A percentile compares a stretch with the other conserved stretches of the same genome.
Conservation (phyloP, 2,113 vertebrate genomes). For the Pseudopodoces humilis region DNA sequence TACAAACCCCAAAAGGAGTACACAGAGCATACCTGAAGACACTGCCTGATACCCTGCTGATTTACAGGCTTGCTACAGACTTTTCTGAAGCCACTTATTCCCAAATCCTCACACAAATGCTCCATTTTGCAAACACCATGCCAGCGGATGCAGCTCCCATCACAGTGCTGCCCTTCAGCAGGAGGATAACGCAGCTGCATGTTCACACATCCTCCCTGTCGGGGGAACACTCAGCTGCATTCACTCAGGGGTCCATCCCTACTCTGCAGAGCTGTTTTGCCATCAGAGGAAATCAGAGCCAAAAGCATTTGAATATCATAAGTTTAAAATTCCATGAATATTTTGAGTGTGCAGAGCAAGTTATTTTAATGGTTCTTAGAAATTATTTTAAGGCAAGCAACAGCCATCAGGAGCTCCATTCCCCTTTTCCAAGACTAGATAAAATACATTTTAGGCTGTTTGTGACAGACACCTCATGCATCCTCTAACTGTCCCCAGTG, state of each 20-base stretch:
- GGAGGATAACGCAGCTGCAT: not conserved
- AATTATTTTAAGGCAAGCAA: not conserved
- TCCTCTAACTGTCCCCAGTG: not conserved
- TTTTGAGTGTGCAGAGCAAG: not conserved
- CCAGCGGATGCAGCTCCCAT: slow-evolving; percentile 10
- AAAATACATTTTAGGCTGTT: not conserved
- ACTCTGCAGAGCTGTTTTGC: not conserved
- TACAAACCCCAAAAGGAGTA: not conserved
- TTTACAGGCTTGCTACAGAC: not conserved
- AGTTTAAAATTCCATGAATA: not conserved
- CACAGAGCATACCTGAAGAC: not conserved
- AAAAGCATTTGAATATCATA: not conserved
- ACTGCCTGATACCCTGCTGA: not conserved
- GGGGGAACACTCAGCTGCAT: not conserved
- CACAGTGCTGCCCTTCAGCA: slow-evolving; percentile 24
- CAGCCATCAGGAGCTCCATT: not conserved
- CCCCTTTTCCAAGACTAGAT: not conserved
- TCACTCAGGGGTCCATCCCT: not conserved
- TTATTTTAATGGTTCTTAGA: not conserved
- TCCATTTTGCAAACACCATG: slow-evolving; percentile 18
- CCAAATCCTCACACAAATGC: not conserved
- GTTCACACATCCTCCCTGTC: not conserved
- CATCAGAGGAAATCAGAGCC: not conserved
- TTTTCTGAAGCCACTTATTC: slow-evolving; percentile 17
- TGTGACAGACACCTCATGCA: not conserved